Evolutionary conservation across 1,140 invertebrate genomes (phyloP).

Genomic region (Carposina sasakii): DNA sequence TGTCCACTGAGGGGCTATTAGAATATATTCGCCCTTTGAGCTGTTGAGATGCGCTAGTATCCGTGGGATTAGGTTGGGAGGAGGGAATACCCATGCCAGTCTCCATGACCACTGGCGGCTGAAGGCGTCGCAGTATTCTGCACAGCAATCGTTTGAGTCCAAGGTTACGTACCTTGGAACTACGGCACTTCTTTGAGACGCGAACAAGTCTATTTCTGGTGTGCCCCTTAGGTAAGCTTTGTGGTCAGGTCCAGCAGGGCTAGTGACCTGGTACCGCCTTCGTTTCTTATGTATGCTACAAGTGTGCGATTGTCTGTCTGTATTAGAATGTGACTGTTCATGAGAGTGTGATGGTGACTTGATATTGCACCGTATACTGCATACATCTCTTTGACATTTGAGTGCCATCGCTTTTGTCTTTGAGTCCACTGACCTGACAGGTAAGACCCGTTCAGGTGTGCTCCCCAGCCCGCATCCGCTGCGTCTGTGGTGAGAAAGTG

Average conservation of each 20-base stretch:
- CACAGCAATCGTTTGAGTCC: constrained; percentile 1
- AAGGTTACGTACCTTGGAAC: constrained; percentile 1
- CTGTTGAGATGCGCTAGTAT: neutral
- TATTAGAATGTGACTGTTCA: constrained; percentile 21
- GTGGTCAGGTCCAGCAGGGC: constrained; percentile 24
- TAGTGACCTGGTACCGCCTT: constrained; percentile 34
- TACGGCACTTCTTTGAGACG: neutral
- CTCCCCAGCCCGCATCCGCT: constrained; percentile 21
- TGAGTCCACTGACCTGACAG: constrained; percentile 16
- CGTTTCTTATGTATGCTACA: constrained; percentile 29
- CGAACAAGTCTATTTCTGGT: constrained; percentile 7
- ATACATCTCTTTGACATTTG: constrained; percentile 31
- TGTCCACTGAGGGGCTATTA: constrained; percentile 27
- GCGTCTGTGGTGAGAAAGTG: constrained; percentile 34
- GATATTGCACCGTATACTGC: constrained; percentile 22
- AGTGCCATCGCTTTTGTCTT: constrained; percentile 25
- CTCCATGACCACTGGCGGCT: constrained; percentile 15
- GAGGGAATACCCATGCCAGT: constrained; percentile 8
- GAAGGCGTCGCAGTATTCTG: constrained; percentile 21
- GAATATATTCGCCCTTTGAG: constrained; percentile 2
- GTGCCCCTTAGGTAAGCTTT: constrained; percentile 22
- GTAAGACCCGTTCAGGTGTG: constrained; percentile 17
- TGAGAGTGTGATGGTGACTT: constrained; percentile 6
- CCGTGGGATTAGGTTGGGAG: neutral
- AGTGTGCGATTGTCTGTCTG: constrained; percentile 37